These are phyloP conservation scores for Lithophane semibrunnea DNA, from an alignment of 2,888 invertebrate genomes.

Conservation along the genomic window DNA sequence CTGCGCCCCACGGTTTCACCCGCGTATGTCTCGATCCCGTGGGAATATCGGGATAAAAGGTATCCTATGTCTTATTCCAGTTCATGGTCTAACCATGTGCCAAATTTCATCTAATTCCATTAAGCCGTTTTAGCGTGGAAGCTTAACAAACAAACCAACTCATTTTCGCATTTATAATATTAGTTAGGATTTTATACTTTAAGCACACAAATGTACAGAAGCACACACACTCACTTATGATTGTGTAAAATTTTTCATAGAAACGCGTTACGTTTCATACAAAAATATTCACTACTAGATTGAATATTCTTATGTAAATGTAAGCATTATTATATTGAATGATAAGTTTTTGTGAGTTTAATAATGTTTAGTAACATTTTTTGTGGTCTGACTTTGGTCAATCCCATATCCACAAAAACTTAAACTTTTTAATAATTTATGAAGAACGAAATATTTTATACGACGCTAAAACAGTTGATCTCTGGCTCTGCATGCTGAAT, in stretches of 20 bases:
- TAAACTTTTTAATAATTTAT: slow-evolving; percentile 37
- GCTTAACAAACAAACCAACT: too few relatives aligned
- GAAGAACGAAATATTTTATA: slow-evolving; percentile 1
- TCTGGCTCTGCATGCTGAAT: background rate
- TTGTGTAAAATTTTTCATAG: background rate
- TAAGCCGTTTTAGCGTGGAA: too few relatives aligned
- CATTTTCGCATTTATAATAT: too few relatives aligned
- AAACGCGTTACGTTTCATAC: background rate
- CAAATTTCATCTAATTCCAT: too few relatives aligned
- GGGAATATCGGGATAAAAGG: too few relatives aligned
- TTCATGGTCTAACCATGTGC: too few relatives aligned
- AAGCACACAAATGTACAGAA: too few relatives aligned
- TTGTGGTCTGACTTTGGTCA: slow-evolving; percentile 34
- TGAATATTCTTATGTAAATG: slow-evolving; percentile 35
- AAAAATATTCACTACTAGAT: slow-evolving; percentile 14
- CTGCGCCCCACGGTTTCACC: too few relatives aligned
- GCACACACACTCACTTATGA: too few relatives aligned
- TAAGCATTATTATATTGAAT: slow-evolving; percentile 30
- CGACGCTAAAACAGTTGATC: background rate
- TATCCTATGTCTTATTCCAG: too few relatives aligned
- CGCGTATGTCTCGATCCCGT: too few relatives aligned
- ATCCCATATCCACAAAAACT: slow-evolving; percentile 41
- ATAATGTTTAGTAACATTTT: slow-evolving; percentile 55
- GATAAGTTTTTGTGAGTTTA: slow-evolving; percentile 46
- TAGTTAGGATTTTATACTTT: too few relatives aligned